Percentiles rank a stretch among this genome's conserved stretches.
Evolutionary conservation across 1,140 invertebrate genomes (phyloP).

Genomic region (Lasioglossum baleicum): DNA sequence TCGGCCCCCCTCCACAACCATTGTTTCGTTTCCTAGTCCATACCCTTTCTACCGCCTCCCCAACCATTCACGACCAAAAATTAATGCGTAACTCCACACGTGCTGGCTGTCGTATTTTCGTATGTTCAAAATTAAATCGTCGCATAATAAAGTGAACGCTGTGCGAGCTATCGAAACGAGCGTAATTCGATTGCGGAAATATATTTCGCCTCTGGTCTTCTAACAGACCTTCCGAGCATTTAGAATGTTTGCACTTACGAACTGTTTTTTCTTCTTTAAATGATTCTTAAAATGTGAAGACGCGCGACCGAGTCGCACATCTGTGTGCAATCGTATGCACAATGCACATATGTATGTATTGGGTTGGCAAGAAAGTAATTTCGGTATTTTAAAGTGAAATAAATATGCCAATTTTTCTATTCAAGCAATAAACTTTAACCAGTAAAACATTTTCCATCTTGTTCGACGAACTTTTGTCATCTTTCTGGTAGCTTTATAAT

Average conservation of each 20-base stretch:
- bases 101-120: background rate
- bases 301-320: too few species aligned
- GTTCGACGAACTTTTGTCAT: too few species aligned
- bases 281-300: too few species aligned
- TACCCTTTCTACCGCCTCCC: background rate
- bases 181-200: background rate
- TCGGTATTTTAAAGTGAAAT: too few species aligned
- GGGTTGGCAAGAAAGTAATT: too few species aligned
- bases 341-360: too few species aligned
- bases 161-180: background rate
- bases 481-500: too few species aligned
- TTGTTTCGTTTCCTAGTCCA: background rate
- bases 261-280: too few species aligned
- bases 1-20: conserved; percentile 41
- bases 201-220: background rate
- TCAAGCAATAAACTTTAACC: too few species aligned
- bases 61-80: background rate
- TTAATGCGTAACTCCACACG: background rate
- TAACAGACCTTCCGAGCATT: background rate
- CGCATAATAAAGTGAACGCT: background rate
- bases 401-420: too few species aligned
- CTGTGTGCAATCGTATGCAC: too few species aligned
- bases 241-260: background rate
- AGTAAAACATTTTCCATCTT: too few species aligned
- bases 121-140: background rate